phyloP scores from a whole-genome alignment of 1,140 invertebrate species.

The Cyphomyrmex costatus region DNA sequence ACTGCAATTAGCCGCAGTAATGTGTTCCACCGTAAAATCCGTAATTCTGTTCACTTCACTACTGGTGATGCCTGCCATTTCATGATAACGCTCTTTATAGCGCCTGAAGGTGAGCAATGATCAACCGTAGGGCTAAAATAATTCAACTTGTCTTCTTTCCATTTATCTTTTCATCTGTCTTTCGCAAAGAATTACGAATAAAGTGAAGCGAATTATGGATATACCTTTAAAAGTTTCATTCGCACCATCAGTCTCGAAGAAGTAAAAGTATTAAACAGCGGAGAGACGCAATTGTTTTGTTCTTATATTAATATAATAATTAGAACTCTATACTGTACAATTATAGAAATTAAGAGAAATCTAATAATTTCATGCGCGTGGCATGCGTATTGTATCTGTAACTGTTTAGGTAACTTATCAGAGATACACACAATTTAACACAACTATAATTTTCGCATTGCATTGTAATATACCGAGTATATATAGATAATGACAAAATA shows the following conservation, averaged over 20 bases:
- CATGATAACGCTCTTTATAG: slow-evolving; percentile 46
- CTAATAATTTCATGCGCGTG: not conserved
- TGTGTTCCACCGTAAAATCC: slow-evolving; percentile 39
- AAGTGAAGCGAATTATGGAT: slow-evolving; percentile 5
- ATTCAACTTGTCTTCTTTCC: slow-evolving; percentile 41
- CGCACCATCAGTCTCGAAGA: not conserved
- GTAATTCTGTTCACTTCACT: slow-evolving; percentile 56
- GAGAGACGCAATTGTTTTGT: not conserved
- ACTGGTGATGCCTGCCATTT: slow-evolving; percentile 53
- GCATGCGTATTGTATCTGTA: not conserved
- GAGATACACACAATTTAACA: not conserved
- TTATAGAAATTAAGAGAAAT: slow-evolving; percentile 12
- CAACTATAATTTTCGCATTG: not conserved
- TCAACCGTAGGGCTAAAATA: slow-evolving; percentile 40
- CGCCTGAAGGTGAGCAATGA: slow-evolving; percentile 38
- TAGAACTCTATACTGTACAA: not conserved
- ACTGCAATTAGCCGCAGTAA: slow-evolving; percentile 66
- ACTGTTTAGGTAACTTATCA: not conserved
- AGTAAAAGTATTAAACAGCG: not conserved
- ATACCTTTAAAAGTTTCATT: not conserved
- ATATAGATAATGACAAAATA: not conserved
- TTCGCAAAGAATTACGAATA: slow-evolving; percentile 31
- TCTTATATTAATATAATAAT: no score
- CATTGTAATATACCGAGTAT: no score
- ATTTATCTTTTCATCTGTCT: slow-evolving; percentile 45